phyloP scores from a whole-genome alignment of 1,140 invertebrate genomes.

The Hypsibius dujardini region DNA sequence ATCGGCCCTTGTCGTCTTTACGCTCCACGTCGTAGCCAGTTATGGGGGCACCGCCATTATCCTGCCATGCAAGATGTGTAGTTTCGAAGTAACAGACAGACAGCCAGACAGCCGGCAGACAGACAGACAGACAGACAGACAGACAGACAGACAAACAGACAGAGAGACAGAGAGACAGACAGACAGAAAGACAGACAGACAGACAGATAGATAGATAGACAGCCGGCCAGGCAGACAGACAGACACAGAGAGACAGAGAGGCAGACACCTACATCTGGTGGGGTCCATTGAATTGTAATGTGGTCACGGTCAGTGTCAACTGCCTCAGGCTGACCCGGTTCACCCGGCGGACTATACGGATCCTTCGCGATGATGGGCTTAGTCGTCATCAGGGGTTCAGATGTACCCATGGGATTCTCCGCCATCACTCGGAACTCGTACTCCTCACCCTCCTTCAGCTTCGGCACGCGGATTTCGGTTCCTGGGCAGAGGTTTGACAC shows the following conservation, averaged over 20 bases:
- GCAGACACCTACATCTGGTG: slow-evolving; percentile 43
- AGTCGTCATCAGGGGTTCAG: slow-evolving; percentile 67
- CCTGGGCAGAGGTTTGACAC: slow-evolving; percentile 59
- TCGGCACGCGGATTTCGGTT: slow-evolving; percentile 42
- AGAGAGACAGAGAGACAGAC: too few relatives aligned
- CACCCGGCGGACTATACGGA: slow-evolving; percentile 71
- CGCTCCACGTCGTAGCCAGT: slow-evolving; percentile 80
- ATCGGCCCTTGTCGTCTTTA: slow-evolving; percentile 74
- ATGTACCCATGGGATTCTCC: slow-evolving; percentile 81
- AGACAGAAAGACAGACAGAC: too few relatives aligned
- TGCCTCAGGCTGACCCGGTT: slow-evolving; percentile 69
- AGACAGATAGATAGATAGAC: too few relatives aligned
- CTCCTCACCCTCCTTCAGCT: slow-evolving; percentile 69
- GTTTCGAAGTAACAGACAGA: too few relatives aligned
- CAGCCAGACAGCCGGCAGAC: too few relatives aligned
- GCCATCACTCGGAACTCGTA: slow-evolving; percentile 84
- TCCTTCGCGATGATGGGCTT: slow-evolving; percentile 76
- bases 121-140: too few relatives aligned
- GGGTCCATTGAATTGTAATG: slow-evolving; percentile 70
- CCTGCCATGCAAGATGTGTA: slow-evolving; percentile 26
- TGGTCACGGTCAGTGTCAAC: slow-evolving; percentile 76
- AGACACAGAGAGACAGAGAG: too few relatives aligned
- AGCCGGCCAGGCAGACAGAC: too few relatives aligned
- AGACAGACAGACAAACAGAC: too few relatives aligned
- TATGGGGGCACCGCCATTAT: slow-evolving; percentile 77